phyloP scores from a whole-genome alignment of 1,140 invertebrate genomes.

The Papilio machaon region DNA sequence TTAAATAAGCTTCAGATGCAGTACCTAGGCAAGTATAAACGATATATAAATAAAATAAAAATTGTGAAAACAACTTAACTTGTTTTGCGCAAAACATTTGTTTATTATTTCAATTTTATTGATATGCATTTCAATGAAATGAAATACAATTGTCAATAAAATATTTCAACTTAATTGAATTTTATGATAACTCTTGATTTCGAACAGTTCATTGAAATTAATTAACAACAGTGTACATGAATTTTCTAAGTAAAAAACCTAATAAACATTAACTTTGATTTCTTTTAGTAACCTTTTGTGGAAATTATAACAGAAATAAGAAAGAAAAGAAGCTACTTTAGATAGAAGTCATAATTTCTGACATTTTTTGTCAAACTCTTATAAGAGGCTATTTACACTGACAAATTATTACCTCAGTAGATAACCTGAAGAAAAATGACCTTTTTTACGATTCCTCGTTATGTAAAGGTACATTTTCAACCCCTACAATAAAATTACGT shows the following conservation, averaged over 20 bases:
- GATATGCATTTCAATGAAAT: neutral
- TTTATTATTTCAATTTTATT: constrained; percentile 1
- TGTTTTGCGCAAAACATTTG: neutral
- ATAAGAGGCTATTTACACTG: neutral
- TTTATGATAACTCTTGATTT: neutral
- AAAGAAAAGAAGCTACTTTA: neutral
- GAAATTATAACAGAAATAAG: neutral
- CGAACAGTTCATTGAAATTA: neutral
- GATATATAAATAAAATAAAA: neutral
- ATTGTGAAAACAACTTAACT: neutral
- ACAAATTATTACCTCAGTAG: constrained; percentile 3
- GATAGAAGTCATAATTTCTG: neutral
- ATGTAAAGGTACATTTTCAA: constrained; percentile 20
- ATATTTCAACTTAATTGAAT: neutral
- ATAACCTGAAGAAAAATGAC: constrained; percentile 9
- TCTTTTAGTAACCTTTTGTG: neutral
- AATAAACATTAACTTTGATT: too few relatives aligned
- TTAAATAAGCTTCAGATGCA: neutral
- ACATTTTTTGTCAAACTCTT: neutral
- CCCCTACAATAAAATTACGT: constrained; percentile 28
- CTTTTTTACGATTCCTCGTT: constrained; percentile 28
- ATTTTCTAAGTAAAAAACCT: too few relatives aligned
- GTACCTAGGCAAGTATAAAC: too few relatives aligned
- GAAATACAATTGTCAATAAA: neutral
- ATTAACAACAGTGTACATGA: neutral